Evolutionary conservation across 2,888 invertebrate species (phyloP), one percentile per base, ranked within the genome.

Genomic region (Monochamus alternatus): DNA sequence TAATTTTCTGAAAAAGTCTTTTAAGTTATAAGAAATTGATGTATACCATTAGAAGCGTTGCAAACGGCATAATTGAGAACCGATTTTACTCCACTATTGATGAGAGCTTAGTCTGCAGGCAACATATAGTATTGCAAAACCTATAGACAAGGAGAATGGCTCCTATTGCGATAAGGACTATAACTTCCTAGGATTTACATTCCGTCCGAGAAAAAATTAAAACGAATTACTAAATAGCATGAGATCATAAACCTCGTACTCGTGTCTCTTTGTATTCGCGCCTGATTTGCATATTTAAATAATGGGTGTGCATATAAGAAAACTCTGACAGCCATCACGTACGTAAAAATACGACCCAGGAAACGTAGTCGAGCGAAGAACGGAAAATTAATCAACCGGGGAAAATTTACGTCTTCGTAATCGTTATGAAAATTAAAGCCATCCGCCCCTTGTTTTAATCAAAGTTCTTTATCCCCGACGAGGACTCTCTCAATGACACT

Each of bases 171-270:
- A n/a, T 55, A 14, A 55, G n/a, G 31, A 10, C 32, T 52, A 51
- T 47, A 32, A 52, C 22, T 22, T 7, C 22, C 7, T 9, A 32
- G 52, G 22, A 66, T 66, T 66, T 38, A 68, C 58, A 58, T 22
- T 59, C 12, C 5, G 47, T 59, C 7, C 44, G 47, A n/a, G n/a
- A 60, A 58, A 68, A 59, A 69, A 60, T 60, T 69, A 60, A 69
- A 60, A 69, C 32, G 47, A 30, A 69, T 69, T 31, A 60, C 47
- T 14, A 43, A 59, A 69, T 69, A n/a, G 69, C 69, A 69, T 69
- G 69, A 62, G 44, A 62, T 66, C 32, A 32, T 55, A 66, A 32
- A 66, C 32, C 31, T 30, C 51, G 43, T 10, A 60, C 60, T 47
- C 59, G 51, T 62, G 60, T 44, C 59, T 69, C 44, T 44, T 69